Evolutionary conservation across 1,140 invertebrate genomes (phyloP), one percentile per base, ranked within the genome.

Genomic region (Zaprionus tsacasi): DNA sequence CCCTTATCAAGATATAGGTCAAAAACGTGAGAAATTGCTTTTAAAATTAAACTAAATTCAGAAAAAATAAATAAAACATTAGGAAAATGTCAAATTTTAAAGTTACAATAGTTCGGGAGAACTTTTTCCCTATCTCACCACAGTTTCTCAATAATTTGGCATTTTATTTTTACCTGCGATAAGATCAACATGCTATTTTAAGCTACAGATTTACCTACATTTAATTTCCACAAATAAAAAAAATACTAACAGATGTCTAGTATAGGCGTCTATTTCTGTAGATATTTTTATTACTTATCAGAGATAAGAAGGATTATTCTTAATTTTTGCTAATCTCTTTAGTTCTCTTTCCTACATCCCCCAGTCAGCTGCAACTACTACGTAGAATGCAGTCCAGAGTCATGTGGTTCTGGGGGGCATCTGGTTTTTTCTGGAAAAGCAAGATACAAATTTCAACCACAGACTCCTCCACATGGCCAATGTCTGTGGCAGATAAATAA

Each of bases 401-500:
- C 48, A 64, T 64, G 33, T 64, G 60, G 4, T 7, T 15, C 27
- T 1, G 0, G 59, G 15, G 12, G 17, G 33, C 17, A 54, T 36
- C 13, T 52, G 8, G 21, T 21, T 12, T 27, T 17, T 15, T 5
- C n/a, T 6, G 38, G 12, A 35, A 43, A 15, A 35, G 59, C 30
- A 11, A 50, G 10, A 50, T 2, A 21, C 11, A 17, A 17, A 50
- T 21, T 35, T 35, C 45, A 33, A 12, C n/a, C 11, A 13, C 21
- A 15, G 13, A 45, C 63, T 35, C 33, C 63, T 35, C 33, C 79
- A 81, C 67, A 80, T 81, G 80, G 80, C 30, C 67, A 82, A 79
- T 82, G 60, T 83, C 81, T 83, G 15, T 66, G 68, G 48, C 78
- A 50, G 63, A 12, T 76, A 38, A 30, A 30, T 15, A 45, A n/a